Evolutionary conservation across 1,140 invertebrate genomes (phyloP).

Genomic region (Muscidifurax raptorellus): DNA sequence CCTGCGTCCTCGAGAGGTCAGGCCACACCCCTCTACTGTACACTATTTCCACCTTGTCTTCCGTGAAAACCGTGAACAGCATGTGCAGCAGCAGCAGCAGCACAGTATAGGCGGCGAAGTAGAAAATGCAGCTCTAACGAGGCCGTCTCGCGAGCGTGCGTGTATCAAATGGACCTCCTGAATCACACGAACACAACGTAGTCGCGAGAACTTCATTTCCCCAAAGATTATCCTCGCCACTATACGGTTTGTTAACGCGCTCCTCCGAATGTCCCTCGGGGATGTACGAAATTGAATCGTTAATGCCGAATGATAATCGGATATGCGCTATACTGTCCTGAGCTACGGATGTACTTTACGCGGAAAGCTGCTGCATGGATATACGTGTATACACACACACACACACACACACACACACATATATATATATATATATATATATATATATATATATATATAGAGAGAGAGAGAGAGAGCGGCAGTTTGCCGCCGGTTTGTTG

Average conservation of each 20-base stretch:
- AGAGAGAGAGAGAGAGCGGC: too few relatives aligned
- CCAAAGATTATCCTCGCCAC: constrained; percentile 31
- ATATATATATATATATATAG: too few relatives aligned
- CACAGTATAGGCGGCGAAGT: too few relatives aligned
- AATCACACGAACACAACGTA: not conserved
- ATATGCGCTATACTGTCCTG: not conserved
- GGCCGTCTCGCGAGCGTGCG: not conserved
- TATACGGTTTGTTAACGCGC: constrained; percentile 30
- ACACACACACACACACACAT: too few relatives aligned
- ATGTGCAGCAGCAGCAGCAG: too few relatives aligned
- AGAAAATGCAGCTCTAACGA: not conserved
- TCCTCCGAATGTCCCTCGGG: constrained; percentile 34
- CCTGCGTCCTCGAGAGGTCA: not conserved
- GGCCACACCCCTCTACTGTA: not conserved
- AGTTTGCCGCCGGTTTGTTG: not conserved
- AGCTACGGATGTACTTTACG: not conserved
- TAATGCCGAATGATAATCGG: constrained; percentile 58
- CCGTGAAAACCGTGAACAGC: not conserved
- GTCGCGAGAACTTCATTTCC: constrained; percentile 39
- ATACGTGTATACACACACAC: too few relatives aligned
- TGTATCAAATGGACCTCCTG: not conserved
- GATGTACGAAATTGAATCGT: constrained; percentile 66
- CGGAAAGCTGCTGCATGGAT: not conserved
- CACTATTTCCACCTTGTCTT: not conserved
- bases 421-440: too few relatives aligned